These are phyloP conservation scores for Halictus quadricinctus DNA, from an alignment of 2,888 invertebrate species.

Conservation along the genomic window DNA sequence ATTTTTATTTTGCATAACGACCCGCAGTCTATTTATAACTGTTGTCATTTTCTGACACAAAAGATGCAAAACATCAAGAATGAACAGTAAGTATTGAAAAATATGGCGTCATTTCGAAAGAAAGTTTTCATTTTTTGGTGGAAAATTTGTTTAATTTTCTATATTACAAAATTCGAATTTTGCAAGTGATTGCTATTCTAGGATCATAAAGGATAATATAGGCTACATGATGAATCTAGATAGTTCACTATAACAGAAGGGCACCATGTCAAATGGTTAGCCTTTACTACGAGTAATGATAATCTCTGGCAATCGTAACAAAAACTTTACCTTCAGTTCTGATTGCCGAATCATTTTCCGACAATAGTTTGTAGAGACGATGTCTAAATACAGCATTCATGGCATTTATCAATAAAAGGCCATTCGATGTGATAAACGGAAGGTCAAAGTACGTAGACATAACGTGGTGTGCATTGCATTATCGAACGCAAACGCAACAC, in stretches of 20 bases:
- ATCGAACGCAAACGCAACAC: conserved; percentile 8
- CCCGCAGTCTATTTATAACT: no score
- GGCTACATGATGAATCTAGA: not conserved
- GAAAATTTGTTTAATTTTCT: not conserved
- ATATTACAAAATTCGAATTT: not conserved
- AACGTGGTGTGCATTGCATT: not conserved
- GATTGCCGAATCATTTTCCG: not conserved
- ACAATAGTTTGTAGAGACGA: not conserved
- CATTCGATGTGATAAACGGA: not conserved
- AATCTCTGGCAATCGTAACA: not conserved
- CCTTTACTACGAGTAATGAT: not conserved
- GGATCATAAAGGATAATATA: not conserved
- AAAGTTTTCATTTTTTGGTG: not conserved
- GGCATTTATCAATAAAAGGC: not conserved
- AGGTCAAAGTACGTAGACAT: conserved; percentile 19
- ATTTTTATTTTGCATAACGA: no score
- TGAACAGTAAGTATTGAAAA: not conserved
- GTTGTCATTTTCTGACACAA: not conserved
- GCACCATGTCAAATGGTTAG: not conserved
- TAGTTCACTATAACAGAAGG: not conserved
- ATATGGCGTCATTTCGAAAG: not conserved
- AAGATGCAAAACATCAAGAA: not conserved
- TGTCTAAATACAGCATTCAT: not conserved
- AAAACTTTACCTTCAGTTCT: not conserved
- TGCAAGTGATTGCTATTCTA: not conserved